These are phyloP conservation scores for Hydroisotoma schaefferi DNA, from an alignment of 2,888 invertebrate genomes.

Conservation along the genomic window DNA sequence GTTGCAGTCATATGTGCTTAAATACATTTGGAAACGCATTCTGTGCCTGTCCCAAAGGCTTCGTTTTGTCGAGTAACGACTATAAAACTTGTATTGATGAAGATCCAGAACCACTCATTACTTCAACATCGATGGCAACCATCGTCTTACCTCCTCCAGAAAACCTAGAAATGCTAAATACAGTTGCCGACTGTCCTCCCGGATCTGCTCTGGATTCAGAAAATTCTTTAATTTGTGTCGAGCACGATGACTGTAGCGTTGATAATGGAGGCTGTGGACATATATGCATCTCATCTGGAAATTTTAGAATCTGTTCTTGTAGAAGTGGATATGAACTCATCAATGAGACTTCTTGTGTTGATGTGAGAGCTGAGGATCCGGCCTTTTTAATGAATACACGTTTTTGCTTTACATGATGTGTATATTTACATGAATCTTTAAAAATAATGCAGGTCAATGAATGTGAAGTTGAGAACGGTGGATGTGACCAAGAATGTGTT, in stretches of 20 bases:
- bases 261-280: slow-evolving; percentile 60
- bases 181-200: slow-evolving; percentile 51
- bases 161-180: slow-evolving; percentile 31
- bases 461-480: slow-evolving; percentile 58
- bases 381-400: too few relatives aligned
- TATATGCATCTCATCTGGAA: slow-evolving; percentile 57
- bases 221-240: slow-evolving; percentile 49
- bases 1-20: slow-evolving; percentile 56
- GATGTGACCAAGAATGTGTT: slow-evolving; percentile 61
- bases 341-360: slow-evolving; percentile 54
- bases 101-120: slow-evolving; percentile 19
- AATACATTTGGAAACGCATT: slow-evolving; percentile 56
- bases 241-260: slow-evolving; percentile 52
- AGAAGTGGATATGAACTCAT: slow-evolving; percentile 53
- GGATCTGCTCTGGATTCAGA: slow-evolving; percentile 52
- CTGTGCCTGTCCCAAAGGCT: slow-evolving; percentile 59
- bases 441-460: slow-evolving; percentile 56
- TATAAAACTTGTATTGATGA: slow-evolving; percentile 50
- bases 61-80: slow-evolving; percentile 51
- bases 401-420: too few relatives aligned
- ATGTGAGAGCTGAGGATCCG: too few relatives aligned
- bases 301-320: slow-evolving; percentile 56
- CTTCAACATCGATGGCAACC: slow-evolving; percentile 4
- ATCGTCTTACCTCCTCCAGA: slow-evolving; percentile 31
- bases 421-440: too few relatives aligned